Conservation (phyloP, 2,113 vertebrate species). For the Trinectes maculatus region DNA sequence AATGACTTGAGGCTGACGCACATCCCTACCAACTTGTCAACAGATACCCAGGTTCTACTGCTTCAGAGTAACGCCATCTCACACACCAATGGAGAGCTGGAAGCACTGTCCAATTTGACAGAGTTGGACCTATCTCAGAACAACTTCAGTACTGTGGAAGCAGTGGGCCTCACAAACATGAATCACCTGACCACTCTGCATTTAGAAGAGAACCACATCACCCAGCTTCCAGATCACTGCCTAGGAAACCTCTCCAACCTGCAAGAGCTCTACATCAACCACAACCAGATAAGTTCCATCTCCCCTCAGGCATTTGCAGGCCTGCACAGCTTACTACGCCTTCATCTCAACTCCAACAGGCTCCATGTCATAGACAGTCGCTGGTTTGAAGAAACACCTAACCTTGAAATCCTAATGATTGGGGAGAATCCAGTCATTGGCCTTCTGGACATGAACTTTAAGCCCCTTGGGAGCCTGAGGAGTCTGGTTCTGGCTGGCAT, state of each 20-base stretch:
- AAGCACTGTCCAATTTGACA: conserved; percentile 91
- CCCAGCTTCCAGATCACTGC: conserved; percentile 90
- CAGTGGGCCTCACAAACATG: conserved; percentile 90
- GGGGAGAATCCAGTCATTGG: conserved; percentile 97
- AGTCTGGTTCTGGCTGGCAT: conserved; percentile 96
- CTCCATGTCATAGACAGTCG: conserved; percentile 92
- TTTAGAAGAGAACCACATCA: conserved; percentile 96
- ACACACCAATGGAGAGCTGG: conserved; percentile 88
- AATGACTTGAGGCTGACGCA: conserved; percentile 92
- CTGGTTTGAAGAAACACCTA: conserved; percentile 96
- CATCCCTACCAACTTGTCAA: conserved; percentile 91
- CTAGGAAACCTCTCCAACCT: conserved; percentile 91
- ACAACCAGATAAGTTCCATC: conserved; percentile 95
- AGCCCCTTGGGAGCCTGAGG: conserved; percentile 88
- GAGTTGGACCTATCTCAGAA: conserved; percentile 98
- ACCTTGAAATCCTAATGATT: conserved; percentile 98
- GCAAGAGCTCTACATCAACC: conserved; percentile 98
- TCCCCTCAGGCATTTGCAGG: conserved; percentile 92
- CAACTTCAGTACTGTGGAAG: conserved; percentile 91
- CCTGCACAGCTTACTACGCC: conserved; percentile 88
- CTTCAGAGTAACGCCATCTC: conserved; percentile 96
- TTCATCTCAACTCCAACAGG: conserved; percentile 96
- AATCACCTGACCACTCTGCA: conserved; percentile 93
- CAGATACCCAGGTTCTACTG: conserved; percentile 94
- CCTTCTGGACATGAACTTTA: conserved; percentile 96